Percentiles rank a stretch among this genome's conserved stretches.
Conservation (phyloP, 2,113 vertebrate genomes). For the Limanda limanda region DNA sequence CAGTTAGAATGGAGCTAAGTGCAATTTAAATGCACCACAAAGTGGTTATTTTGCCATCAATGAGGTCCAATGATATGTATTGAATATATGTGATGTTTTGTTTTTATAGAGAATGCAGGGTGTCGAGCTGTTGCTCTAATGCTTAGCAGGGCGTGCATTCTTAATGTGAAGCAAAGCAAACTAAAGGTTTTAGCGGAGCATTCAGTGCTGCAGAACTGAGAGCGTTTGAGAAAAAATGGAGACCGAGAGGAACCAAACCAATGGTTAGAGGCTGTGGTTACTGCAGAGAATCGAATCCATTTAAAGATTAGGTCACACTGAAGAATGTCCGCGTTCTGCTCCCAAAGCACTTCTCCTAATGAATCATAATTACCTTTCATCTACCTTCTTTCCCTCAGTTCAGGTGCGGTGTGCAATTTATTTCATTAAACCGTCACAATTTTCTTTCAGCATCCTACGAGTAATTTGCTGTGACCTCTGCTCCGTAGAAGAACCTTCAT, state of each 20-base stretch:
- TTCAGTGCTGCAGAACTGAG: conserved; percentile 30
- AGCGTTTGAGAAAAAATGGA: conserved; percentile 14
- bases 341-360: conserved; percentile 57
- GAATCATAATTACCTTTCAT: conserved; percentile 67
- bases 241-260: background rate
- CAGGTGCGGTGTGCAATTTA: conserved; percentile 44
- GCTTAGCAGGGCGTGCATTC: conserved; percentile 20
- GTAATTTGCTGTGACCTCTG: conserved; percentile 63
- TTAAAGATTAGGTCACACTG: conserved; percentile 44
- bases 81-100: conserved; percentile 1
- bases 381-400: conserved; percentile 42
- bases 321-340: conserved; percentile 55
- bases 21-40: background rate
- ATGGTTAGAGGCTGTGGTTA: conserved; percentile 1
- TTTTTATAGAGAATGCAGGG: conserved; percentile 8
- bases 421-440: conserved; percentile 40
- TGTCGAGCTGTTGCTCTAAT: background rate
- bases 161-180: conserved; percentile 37
- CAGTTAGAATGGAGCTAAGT: conserved; percentile 5
- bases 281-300: conserved; percentile 31
- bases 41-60: conserved; percentile 10
- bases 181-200: conserved; percentile 17
- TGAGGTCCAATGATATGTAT: conserved; percentile 11
- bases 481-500: conserved; percentile 47
- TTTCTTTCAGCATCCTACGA: conserved; percentile 42